These are phyloP conservation scores for Sebastes schlegelii DNA, from an alignment of 2,113 vertebrate genomes.

Conservation along the genomic window DNA sequence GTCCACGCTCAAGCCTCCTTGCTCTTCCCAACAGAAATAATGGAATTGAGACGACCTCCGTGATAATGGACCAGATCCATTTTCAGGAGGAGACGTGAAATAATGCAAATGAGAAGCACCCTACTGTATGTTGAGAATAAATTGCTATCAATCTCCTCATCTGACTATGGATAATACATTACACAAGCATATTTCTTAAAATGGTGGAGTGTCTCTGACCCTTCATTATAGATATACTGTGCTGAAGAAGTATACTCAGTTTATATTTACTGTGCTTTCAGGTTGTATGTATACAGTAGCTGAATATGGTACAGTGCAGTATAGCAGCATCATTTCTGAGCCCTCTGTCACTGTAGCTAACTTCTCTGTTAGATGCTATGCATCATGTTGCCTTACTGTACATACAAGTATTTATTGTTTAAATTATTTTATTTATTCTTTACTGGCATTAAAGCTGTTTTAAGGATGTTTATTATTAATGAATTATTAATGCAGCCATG, in stretches of 20 bases:
- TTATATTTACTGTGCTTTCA: neutral
- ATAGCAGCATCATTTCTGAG: neutral
- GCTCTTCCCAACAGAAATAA: neutral
- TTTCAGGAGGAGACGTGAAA: neutral
- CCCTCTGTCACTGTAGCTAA: conserved; percentile 17
- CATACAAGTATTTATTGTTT: conserved; percentile 71
- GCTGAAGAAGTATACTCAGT: neutral
- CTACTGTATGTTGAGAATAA: neutral
- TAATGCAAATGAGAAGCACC: neutral
- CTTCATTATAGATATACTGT: too few relatives aligned
- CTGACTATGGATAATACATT: neutral
- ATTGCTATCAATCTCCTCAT: neutral
- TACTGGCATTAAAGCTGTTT: conserved; percentile 53
- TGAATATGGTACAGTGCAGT: neutral
- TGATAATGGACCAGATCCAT: neutral
- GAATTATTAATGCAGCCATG: conserved; percentile 15
- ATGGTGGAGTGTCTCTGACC: too few relatives aligned
- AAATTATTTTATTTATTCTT: conserved; percentile 80
- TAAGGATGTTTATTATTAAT: conserved; percentile 55
- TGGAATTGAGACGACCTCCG: neutral
- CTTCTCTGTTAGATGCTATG: conserved; percentile 71
- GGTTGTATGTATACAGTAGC: neutral
- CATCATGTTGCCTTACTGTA: conserved; percentile 73
- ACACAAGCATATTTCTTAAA: neutral
- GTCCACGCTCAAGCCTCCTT: neutral